Evolutionary conservation across 2,797 vertebrate genomes (phyloP).

Genomic region (Fistularia tabacaria): DNA sequence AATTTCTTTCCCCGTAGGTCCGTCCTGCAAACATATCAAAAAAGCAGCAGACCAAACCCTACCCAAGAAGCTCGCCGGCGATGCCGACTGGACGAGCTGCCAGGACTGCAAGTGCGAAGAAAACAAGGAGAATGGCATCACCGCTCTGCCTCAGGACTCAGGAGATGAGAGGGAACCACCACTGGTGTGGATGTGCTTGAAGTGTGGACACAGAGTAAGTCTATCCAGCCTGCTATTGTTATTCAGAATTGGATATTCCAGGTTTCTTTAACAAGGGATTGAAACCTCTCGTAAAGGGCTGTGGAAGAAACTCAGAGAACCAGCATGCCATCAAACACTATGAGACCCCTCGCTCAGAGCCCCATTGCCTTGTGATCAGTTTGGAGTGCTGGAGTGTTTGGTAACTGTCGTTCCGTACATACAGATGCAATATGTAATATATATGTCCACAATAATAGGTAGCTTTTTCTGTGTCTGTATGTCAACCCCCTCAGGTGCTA

Average conservation of each 20-base stretch:
- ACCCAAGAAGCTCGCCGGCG: constrained; percentile 79
- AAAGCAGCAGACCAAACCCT: constrained; percentile 85
- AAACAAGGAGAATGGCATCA: constrained; percentile 56
- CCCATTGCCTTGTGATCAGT: constrained; percentile 87
- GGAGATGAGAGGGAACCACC: constrained; percentile 58
- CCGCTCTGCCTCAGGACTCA: constrained; percentile 40
- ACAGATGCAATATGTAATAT: too few species aligned
- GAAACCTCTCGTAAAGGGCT: constrained; percentile 74
- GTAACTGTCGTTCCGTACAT: constrained; percentile 63
- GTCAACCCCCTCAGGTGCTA: constrained; percentile 81
- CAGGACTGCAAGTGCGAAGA: constrained; percentile 84
- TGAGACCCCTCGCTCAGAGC: constrained; percentile 82
- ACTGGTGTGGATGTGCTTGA: constrained; percentile 89
- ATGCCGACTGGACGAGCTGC: constrained; percentile 78
- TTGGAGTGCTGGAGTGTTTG: constrained; percentile 91
- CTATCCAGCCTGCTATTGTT: background rate
- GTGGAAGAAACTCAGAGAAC: constrained; percentile 80
- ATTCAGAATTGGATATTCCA: background rate
- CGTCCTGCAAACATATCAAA: constrained; percentile 82
- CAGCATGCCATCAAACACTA: constrained; percentile 88
- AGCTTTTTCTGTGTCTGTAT: background rate
- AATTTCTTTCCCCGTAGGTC: constrained; percentile 58
- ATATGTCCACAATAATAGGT: too few species aligned
- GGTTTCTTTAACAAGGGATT: background rate
- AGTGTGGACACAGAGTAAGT: constrained; percentile 91